A percentile compares a stretch with the other conserved stretches of the same genome.
phyloP scores from a whole-genome alignment of 1,140 invertebrate species.

The Cardiocondyla obscurior region DNA sequence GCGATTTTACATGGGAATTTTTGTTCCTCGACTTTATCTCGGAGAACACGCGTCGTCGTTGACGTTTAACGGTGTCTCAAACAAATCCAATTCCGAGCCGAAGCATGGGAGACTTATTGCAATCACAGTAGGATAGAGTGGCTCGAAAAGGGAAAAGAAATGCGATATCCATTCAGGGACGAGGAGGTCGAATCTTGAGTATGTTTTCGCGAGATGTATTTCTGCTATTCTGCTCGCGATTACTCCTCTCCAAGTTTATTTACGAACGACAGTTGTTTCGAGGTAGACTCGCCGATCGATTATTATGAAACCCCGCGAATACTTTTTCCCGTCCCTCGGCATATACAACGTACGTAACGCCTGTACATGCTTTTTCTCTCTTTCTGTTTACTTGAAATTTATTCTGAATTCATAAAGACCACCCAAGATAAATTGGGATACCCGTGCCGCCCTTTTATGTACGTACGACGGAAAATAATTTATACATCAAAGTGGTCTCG shows the following conservation, averaged over 20 bases:
- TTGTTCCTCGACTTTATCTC: not conserved
- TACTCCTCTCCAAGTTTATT: slow-evolving; percentile 47
- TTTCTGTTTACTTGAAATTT: not conserved
- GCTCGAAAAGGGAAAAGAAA: slow-evolving; percentile 28
- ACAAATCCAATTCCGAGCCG: slow-evolving; percentile 52
- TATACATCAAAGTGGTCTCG: not conserved
- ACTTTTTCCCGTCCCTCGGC: not conserved
- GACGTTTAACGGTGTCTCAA: slow-evolving; percentile 16
- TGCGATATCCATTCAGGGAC: slow-evolving; percentile 30
- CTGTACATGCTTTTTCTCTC: not conserved
- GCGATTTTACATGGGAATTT: not conserved
- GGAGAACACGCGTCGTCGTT: not conserved
- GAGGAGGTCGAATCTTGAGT: slow-evolving; percentile 5
- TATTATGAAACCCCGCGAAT: not conserved
- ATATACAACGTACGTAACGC: not conserved
- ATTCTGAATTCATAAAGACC: not conserved
- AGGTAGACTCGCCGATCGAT: not conserved
- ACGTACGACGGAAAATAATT: slow-evolving; percentile 14
- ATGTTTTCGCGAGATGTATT: slow-evolving; percentile 40
- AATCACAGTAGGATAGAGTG: not conserved
- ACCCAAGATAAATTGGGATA: not conserved
- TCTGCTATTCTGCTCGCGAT: slow-evolving; percentile 30
- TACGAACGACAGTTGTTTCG: slow-evolving; percentile 35
- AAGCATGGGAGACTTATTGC: not conserved
- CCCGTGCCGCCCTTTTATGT: not conserved